These are phyloP conservation scores for Pan paniscus DNA, from an alignment of 2,113 vertebrate species.

Conservation along the genomic window DNA sequence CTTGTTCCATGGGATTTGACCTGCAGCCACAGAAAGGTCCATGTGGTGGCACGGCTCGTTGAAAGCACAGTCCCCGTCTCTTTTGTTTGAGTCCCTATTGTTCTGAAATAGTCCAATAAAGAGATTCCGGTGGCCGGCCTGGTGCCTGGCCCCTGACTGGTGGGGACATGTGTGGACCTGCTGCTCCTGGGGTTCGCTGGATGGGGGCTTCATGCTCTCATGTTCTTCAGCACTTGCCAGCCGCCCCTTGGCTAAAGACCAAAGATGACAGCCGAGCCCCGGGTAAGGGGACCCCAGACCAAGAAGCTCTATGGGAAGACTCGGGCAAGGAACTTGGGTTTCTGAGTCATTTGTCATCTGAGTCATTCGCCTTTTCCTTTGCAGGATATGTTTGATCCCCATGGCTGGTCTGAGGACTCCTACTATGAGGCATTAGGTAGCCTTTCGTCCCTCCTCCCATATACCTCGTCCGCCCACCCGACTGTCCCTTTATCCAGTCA, in stretches of 20 bases:
- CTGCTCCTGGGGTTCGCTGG: neutral
- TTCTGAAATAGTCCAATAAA: neutral
- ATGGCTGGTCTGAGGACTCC: constrained; percentile 98
- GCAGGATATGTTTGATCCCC: constrained; percentile 98
- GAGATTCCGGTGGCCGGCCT: rapidly evolving
- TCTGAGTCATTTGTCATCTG: neutral
- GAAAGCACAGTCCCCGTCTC: neutral
- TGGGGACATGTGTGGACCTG: rapidly evolving
- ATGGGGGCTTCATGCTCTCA: rapidly evolving
- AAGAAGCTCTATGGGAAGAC: neutral
- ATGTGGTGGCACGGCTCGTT: rapidly evolving
- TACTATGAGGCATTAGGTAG: constrained; percentile 93
- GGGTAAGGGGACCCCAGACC: neutral
- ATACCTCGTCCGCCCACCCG: neutral
- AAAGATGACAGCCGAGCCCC: neutral
- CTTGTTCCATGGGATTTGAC: rapidly evolving
- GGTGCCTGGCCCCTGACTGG: neutral
- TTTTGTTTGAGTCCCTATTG: neutral
- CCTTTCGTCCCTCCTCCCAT: neutral
- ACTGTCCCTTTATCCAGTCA: too few species aligned
- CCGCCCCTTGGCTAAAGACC: neutral
- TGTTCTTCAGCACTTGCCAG: neutral
- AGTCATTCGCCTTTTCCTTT: neutral
- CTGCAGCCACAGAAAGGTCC: neutral
- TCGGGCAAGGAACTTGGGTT: neutral